These are phyloP conservation scores for Antechinus stuartii DNA, from an alignment of 2,113 vertebrate genomes.

Conservation along the genomic window DNA sequence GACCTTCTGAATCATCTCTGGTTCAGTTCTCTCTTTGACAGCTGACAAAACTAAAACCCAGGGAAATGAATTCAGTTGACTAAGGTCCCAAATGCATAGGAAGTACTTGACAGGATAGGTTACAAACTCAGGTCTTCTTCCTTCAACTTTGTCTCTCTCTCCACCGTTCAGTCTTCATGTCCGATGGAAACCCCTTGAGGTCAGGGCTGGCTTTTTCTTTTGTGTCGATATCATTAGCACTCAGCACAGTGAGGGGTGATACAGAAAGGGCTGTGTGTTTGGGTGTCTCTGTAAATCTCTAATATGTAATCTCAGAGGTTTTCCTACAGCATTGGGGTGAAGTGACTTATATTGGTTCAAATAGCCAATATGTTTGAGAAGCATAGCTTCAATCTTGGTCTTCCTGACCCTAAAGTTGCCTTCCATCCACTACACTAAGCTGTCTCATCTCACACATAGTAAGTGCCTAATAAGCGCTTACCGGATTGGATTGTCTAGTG, in stretches of 20 bases:
- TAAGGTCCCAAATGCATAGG: neutral
- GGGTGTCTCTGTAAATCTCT: neutral
- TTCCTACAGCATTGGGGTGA: neutral
- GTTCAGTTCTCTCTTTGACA: neutral
- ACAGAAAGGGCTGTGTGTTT: neutral
- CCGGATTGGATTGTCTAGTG: neutral
- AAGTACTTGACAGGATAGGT: neutral
- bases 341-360: neutral
- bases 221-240: neutral
- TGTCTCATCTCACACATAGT: neutral
- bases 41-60: neutral
- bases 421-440: neutral
- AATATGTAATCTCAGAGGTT: neutral
- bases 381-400: neutral
- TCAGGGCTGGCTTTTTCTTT: neutral
- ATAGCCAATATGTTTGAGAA: neutral
- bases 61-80: neutral
- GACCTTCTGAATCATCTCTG: neutral
- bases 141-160: neutral
- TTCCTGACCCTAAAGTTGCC: neutral
- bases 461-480: neutral
- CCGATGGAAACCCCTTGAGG: neutral
- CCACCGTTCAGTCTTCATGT: neutral
- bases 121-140: neutral
- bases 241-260: neutral